These are phyloP conservation scores for Acyrthosiphon pisum DNA, from an alignment of 1,140 invertebrate genomes.

Conservation along the genomic window DNA sequence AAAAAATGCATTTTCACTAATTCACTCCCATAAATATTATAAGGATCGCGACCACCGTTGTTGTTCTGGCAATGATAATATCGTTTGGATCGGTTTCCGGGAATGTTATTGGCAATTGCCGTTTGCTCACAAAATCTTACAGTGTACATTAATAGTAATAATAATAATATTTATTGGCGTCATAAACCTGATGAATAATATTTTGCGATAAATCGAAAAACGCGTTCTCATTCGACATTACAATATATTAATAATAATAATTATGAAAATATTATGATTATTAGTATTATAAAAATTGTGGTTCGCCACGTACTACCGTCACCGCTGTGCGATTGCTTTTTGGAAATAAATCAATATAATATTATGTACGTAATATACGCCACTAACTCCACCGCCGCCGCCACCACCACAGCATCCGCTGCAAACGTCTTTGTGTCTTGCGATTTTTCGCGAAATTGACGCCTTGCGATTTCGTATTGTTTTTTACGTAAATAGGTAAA, in stretches of 20 bases:
- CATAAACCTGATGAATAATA: background rate
- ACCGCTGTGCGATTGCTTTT: background rate
- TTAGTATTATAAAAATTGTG: background rate
- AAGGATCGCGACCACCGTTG: background rate
- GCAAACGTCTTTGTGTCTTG: background rate
- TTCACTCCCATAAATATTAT: background rate
- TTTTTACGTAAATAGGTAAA: no score
- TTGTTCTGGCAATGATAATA: background rate
- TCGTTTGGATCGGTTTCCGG: background rate
- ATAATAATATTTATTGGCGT: background rate
- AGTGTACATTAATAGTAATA: background rate
- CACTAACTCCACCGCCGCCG: background rate
- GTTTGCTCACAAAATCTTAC: background rate
- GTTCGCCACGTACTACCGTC: background rate
- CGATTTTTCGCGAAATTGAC: no score
- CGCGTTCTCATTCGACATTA: background rate
- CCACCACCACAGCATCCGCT: background rate
- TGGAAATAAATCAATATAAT: background rate
- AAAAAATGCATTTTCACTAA: background rate
- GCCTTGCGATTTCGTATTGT: no score
- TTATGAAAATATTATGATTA: background rate
- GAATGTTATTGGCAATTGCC: background rate
- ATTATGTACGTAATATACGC: background rate
- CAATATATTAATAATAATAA: background rate
- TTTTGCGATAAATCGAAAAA: background rate